These are phyloP conservation scores for Morpho helenor DNA, from an alignment of 2,888 invertebrate species.

Conservation along the genomic window DNA sequence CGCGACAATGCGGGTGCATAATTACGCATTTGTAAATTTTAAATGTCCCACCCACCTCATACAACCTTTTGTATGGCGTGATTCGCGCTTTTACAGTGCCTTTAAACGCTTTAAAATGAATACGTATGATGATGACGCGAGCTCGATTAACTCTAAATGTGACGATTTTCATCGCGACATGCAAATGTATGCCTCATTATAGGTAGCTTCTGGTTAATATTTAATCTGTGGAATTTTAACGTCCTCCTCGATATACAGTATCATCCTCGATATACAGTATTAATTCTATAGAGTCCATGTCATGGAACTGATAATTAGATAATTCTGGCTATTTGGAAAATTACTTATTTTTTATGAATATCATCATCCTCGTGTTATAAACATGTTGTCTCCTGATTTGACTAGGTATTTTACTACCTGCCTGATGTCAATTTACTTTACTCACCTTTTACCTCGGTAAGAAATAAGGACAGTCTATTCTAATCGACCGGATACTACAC, in stretches of 20 bases:
- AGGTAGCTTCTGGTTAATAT: slow-evolving; percentile 10
- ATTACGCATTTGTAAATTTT: slow-evolving; percentile 80
- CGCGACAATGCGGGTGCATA: slow-evolving; percentile 79
- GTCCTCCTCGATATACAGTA: not conserved
- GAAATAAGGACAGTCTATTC: too few species aligned
- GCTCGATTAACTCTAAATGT: slow-evolving; percentile 58
- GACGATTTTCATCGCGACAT: slow-evolving; percentile 51
- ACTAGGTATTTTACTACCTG: too few species aligned
- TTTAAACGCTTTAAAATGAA: slow-evolving; percentile 65
- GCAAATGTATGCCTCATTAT: slow-evolving; percentile 18
- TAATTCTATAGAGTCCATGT: too few species aligned
- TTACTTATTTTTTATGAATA: too few species aligned
- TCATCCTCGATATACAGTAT: not conserved
- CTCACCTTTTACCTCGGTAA: too few species aligned
- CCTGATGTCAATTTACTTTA: too few species aligned
- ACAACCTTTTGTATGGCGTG: slow-evolving; percentile 74
- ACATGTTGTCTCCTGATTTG: too few species aligned
- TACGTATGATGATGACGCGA: slow-evolving; percentile 60
- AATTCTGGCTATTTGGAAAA: too few species aligned
- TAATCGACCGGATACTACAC: too few species aligned
- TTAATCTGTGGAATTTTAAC: slow-evolving; percentile 19
- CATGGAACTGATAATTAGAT: too few species aligned
- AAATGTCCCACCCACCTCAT: slow-evolving; percentile 75
- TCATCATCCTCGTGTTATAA: too few species aligned
- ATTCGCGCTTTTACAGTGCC: slow-evolving; percentile 66